Conservation (phyloP, 1,140 invertebrate genomes). For the Lordiphosa mommai region DNA sequence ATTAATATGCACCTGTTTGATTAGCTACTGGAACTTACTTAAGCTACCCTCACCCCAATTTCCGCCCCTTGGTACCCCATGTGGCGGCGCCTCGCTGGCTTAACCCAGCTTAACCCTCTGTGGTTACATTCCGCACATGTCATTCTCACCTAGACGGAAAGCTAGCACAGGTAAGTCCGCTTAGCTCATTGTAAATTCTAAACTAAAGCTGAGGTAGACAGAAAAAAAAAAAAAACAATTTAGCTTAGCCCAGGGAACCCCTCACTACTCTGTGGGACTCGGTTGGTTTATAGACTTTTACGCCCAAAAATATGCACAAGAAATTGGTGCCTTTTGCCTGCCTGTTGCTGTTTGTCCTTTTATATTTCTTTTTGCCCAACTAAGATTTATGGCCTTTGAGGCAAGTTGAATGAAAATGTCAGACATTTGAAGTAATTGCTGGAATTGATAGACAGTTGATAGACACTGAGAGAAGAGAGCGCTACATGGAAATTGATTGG, state of each 20-base stretch:
- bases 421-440: conserved; percentile 54
- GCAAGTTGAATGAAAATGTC: conserved; percentile 35
- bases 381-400: conserved; percentile 52
- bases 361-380: conserved; percentile 19
- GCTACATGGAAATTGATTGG: conserved; percentile 12
- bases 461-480: background rate
- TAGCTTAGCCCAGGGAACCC: conserved; percentile 11
- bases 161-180: conserved; percentile 44
- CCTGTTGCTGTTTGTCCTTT: conserved; percentile 48
- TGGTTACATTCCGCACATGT: background rate
- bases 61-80: background rate
- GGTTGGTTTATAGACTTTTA: conserved; percentile 10
- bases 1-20: too few relatives aligned
- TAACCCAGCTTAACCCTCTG: conserved; percentile 30
- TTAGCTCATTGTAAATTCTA: conserved; percentile 64
- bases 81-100: background rate
- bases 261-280: conserved; percentile 25
- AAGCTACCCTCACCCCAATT: background rate
- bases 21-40: background rate
- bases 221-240: conserved; percentile 43
- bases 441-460: conserved; percentile 56
- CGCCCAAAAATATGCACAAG: conserved; percentile 40
- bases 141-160: conserved; percentile 5
- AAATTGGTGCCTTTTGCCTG: conserved; percentile 22
- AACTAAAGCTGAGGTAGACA: conserved; percentile 34